Evolutionary conservation across 1,140 invertebrate species (phyloP).

Genomic region (Lethrus apterus): DNA sequence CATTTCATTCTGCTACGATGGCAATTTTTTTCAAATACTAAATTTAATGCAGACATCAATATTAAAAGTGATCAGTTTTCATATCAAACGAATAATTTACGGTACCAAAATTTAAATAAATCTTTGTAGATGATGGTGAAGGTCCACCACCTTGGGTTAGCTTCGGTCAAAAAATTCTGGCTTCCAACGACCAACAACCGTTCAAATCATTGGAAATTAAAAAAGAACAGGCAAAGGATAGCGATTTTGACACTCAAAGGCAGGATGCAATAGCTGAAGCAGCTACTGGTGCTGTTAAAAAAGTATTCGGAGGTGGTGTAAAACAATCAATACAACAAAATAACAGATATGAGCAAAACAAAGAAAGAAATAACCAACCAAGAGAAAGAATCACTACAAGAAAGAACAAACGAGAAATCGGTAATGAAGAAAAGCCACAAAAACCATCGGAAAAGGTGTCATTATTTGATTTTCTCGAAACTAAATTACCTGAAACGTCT

Average conservation of each 20-base stretch:
- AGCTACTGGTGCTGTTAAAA: conserved; percentile 66
- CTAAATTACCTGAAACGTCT: conserved; percentile 66
- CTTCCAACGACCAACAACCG: conserved; percentile 53
- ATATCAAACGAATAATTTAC: too few species aligned
- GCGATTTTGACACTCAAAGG: conserved; percentile 78
- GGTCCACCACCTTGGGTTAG: conserved; percentile 65
- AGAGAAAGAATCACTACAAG: conserved; percentile 35
- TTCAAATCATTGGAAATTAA: conserved; percentile 64
- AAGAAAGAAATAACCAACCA: conserved; percentile 41
- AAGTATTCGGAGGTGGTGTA: conserved; percentile 67
- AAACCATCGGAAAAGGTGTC: conserved; percentile 80
- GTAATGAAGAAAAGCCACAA: conserved; percentile 46
- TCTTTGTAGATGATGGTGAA: conserved; percentile 22
- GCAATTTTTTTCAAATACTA: too few species aligned
- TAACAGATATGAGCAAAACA: conserved; percentile 14
- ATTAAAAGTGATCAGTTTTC: too few species aligned
- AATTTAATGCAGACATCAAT: too few species aligned
- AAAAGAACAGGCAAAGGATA: conserved; percentile 59
- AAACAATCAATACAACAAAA: conserved; percentile 47
- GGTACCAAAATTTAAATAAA: too few species aligned
- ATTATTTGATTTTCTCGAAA: conserved; percentile 80
- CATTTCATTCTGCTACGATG: too few species aligned
- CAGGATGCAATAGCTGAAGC: conserved; percentile 83
- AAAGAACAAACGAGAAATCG: conserved; percentile 41
- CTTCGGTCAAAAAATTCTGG: conserved; percentile 70